Percentiles rank a stretch among this genome's conserved stretches.
These are phyloP conservation scores for Drosophila leonis DNA, from an alignment of 2,888 invertebrate genomes.

Conservation along the genomic window DNA sequence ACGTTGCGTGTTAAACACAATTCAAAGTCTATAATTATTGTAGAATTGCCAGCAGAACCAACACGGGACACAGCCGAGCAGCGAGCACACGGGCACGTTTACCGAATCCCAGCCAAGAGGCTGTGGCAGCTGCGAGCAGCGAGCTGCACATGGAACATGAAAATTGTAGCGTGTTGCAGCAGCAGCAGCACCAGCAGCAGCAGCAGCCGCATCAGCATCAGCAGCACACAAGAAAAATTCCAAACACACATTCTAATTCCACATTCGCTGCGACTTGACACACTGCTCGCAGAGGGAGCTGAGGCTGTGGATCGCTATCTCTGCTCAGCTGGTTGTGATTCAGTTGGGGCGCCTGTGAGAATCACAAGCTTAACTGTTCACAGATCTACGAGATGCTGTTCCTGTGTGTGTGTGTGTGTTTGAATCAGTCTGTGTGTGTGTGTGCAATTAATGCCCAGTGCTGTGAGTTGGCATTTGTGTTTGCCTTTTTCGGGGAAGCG, in stretches of 20 bases:
- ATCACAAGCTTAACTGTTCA: slow-evolving; percentile 71
- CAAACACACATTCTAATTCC: slow-evolving; percentile 83
- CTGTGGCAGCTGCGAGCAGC: slow-evolving; percentile 54
- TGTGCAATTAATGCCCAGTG: slow-evolving; percentile 69
- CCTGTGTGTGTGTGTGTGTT: neutral
- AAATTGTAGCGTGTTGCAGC: slow-evolving; percentile 74
- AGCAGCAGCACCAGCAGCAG: slow-evolving; percentile 16
- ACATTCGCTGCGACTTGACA: slow-evolving; percentile 70
- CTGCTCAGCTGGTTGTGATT: slow-evolving; percentile 51
- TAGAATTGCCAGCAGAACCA: slow-evolving; percentile 82
- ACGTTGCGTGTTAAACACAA: slow-evolving; percentile 84
- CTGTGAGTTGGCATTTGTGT: slow-evolving; percentile 51
- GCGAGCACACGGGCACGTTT: slow-evolving; percentile 46
- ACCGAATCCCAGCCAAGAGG: slow-evolving; percentile 51
- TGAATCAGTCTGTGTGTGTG: slow-evolving; percentile 28
- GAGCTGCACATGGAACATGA: slow-evolving; percentile 73
- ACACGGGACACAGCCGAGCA: slow-evolving; percentile 54
- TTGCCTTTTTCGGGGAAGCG: slow-evolving; percentile 69
- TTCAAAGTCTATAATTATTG: slow-evolving; percentile 84
- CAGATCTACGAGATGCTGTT: slow-evolving; percentile 46
- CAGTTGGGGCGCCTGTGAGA: slow-evolving; percentile 65
- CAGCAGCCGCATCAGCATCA: slow-evolving; percentile 44
- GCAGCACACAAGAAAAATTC: slow-evolving; percentile 53
- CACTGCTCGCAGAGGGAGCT: slow-evolving; percentile 61
- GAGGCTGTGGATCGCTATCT: slow-evolving; percentile 50